phyloP scores from a whole-genome alignment of 2,113 vertebrate genomes.

The Microcebus jonahi region DNA sequence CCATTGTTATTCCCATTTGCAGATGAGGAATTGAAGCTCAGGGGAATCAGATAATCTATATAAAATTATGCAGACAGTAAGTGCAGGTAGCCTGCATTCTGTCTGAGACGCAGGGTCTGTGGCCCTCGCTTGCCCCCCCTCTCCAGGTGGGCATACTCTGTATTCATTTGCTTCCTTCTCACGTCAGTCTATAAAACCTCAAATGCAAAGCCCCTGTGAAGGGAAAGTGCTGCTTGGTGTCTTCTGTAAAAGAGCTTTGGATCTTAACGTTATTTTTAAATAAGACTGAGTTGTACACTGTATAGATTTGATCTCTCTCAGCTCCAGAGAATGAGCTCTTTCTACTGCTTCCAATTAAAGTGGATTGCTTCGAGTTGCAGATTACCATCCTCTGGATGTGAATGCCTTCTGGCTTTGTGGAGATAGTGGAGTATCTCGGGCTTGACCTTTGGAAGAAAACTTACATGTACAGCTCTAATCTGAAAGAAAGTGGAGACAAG shows the following conservation, averaged over 20 bases:
- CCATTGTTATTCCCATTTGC: background rate
- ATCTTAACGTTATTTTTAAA: background rate
- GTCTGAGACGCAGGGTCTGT: background rate
- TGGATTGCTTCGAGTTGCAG: background rate
- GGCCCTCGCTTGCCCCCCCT: background rate
- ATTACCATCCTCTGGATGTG: fast-evolving
- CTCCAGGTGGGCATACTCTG: background rate
- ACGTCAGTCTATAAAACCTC: background rate
- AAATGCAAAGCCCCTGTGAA: background rate
- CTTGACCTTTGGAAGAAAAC: constrained; percentile 44
- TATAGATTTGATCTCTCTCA: background rate
- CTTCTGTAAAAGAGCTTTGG: background rate
- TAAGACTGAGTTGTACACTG: background rate
- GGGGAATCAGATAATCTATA: background rate
- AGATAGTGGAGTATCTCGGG: background rate
- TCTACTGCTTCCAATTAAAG: background rate
- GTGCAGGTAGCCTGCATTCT: background rate
- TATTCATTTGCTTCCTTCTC: background rate
- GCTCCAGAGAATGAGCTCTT: background rate
- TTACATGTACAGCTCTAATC: background rate
- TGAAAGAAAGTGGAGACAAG: background rate
- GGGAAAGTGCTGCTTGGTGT: background rate
- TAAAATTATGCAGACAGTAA: background rate
- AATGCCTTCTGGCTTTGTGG: background rate
- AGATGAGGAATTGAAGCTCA: background rate